Percentiles rank a stretch among this genome's conserved stretches.
Conservation (phyloP, 2,113 vertebrate genomes). For the Oplegnathus fasciatus region DNA sequence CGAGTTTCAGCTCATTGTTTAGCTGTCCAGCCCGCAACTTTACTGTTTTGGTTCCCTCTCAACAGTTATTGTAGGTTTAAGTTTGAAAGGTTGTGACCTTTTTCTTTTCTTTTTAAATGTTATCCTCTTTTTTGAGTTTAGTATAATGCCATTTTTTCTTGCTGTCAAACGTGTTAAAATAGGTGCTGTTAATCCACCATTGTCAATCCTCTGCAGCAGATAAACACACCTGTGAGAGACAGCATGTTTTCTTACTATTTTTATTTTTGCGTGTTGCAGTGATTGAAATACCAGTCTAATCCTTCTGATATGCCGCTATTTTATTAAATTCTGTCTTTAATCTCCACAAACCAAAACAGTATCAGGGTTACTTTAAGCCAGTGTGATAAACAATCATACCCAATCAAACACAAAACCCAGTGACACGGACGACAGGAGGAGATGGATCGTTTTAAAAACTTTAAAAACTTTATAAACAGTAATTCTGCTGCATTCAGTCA, state of each 20-base stretch:
- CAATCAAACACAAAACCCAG: constrained; percentile 19
- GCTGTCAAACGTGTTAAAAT: neutral
- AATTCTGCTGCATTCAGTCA: neutral
- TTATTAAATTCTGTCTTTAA: constrained; percentile 36
- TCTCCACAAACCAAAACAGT: constrained; percentile 30
- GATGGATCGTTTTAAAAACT: neutral
- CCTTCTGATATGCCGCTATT: neutral
- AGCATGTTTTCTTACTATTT: neutral
- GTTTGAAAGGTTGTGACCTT: neutral
- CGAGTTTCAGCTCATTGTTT: neutral
- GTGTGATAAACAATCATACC: constrained; percentile 31
- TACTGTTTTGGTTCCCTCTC: neutral
- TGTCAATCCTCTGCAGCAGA: constrained; percentile 9
- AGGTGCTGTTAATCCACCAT: neutral
- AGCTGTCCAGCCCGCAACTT: neutral
- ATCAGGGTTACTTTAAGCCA: constrained; percentile 21
- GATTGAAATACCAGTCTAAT: constrained; percentile 40
- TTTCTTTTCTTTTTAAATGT: neutral
- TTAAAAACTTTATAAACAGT: no score
- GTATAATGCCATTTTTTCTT: neutral
- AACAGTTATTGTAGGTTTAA: neutral
- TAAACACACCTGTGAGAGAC: constrained; percentile 18
- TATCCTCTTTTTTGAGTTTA: neutral
- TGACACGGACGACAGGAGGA: constrained; percentile 1
- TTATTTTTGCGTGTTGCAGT: constrained; percentile 7